These are phyloP conservation scores for Erebia epiphron DNA, from an alignment of 2,888 invertebrate species.

Conservation along the genomic window DNA sequence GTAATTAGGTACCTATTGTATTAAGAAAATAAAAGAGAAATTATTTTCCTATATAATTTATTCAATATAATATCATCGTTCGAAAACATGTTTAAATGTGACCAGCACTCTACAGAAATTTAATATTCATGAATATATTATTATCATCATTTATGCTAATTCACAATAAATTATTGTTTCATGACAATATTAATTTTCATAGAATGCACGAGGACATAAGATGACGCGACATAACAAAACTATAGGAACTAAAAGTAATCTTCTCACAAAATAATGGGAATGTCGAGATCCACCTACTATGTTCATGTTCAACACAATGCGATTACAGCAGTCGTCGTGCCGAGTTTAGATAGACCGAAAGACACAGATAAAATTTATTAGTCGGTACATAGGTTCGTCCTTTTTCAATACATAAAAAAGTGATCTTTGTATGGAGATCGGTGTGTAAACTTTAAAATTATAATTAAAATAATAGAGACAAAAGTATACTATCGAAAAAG, in stretches of 20 bases:
- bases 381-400: not conserved
- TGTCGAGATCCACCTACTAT: constrained; percentile 65
- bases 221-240: constrained; percentile 49
- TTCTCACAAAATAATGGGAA: constrained; percentile 67
- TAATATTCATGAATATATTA: constrained; percentile 30
- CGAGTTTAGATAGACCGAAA: constrained; percentile 20
- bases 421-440: not conserved
- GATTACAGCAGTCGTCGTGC: constrained; percentile 16
- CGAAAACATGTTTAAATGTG: constrained; percentile 34
- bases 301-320: constrained; percentile 54
- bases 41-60: constrained; percentile 42
- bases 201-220: constrained; percentile 49
- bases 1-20: no score
- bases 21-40: constrained; percentile 31
- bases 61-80: constrained; percentile 39
- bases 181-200: constrained; percentile 40
- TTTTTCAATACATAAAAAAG: not conserved
- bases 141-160: constrained; percentile 21
- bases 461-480: not conserved
- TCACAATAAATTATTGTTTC: constrained; percentile 31
- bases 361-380: not conserved
- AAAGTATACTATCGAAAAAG: not conserved
- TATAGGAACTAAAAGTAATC: constrained; percentile 59
- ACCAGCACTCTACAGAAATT: constrained; percentile 37
- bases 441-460: not conserved